A percentile compares a stretch with the other conserved stretches of the same genome.
These are phyloP conservation scores for Hydra vulgaris DNA, from an alignment of 30 jellyfish, hydroid and myxozoan species.

Conservation along the genomic window DNA sequence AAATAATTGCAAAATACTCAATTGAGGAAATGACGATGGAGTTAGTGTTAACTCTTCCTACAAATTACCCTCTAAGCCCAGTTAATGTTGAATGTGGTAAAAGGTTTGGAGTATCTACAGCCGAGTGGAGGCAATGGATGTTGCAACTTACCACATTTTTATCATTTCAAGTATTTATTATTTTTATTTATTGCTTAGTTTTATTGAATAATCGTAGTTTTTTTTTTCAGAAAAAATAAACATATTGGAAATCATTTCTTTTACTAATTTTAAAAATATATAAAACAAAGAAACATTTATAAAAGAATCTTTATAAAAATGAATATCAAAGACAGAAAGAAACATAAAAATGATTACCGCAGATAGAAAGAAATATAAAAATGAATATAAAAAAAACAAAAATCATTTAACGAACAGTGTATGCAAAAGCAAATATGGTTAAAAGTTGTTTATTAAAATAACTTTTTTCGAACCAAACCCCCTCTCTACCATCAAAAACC, in stretches of 20 bases:
- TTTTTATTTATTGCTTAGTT: neutral
- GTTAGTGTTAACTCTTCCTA: conserved; percentile 72
- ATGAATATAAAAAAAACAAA: too few species aligned
- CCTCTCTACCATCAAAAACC: too few species aligned
- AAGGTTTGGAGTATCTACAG: conserved; percentile 87
- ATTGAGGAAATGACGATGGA: conserved; percentile 93
- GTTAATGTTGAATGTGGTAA: conserved; percentile 88
- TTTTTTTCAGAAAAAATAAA: neutral
- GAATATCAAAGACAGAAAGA: too few species aligned
- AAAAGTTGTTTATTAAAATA: too few species aligned
- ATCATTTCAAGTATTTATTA: conserved; percentile 67
- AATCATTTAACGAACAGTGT: too few species aligned
- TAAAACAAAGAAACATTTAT: too few species aligned
- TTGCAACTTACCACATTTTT: conserved; percentile 76
- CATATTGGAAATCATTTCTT: neutral
- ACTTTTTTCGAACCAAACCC: too few species aligned
- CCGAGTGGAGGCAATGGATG: conserved; percentile 98
- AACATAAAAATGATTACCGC: too few species aligned
- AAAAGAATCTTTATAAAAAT: too few species aligned
- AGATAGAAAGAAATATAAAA: too few species aligned
- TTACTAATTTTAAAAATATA: neutral
- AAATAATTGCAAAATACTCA: conserved; percentile 79
- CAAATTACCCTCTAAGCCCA: conserved; percentile 75
- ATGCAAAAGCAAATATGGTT: too few species aligned
- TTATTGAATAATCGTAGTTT: neutral